Evolutionary conservation across 23 tunicate species (phyloP).

Genomic region (Oikopleura vanhoeffeni): DNA sequence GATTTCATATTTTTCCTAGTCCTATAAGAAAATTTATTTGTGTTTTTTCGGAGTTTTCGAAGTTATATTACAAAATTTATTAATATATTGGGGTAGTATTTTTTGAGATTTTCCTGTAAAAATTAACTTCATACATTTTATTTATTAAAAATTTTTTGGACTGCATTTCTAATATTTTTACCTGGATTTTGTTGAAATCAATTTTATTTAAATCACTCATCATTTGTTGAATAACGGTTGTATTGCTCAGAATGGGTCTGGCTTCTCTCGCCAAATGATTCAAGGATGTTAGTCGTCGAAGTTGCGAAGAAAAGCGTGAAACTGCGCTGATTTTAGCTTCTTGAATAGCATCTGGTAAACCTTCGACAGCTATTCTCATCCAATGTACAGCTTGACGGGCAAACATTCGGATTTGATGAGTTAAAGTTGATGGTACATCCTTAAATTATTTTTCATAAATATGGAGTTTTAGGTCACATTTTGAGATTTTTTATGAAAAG

Average conservation of each 20-base stretch:
- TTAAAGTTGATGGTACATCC: neutral
- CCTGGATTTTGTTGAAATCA: constrained; percentile 79
- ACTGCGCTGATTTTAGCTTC: constrained; percentile 57
- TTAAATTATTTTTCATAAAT: too few species aligned
- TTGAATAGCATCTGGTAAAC: neutral
- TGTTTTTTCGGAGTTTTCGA: too few species aligned
- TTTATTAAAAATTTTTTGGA: too few species aligned
- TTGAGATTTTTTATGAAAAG: too few species aligned
- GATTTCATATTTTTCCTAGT: too few species aligned
- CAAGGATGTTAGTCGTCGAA: constrained; percentile 85
- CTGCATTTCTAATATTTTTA: constrained; percentile 16
- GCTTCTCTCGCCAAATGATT: constrained; percentile 97
- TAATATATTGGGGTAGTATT: too few species aligned
- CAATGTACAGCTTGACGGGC: neutral
- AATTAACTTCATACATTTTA: too few species aligned
- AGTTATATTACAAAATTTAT: too few species aligned
- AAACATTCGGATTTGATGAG: constrained; percentile 1
- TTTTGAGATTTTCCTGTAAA: too few species aligned
- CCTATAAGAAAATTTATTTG: too few species aligned
- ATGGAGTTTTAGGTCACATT: too few species aligned
- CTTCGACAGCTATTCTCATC: neutral
- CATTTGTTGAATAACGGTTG: constrained; percentile 56
- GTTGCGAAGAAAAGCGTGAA: constrained; percentile 78
- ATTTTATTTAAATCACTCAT: constrained; percentile 73
- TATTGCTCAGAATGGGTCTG: constrained; percentile 70